Evolutionary conservation across 2,113 vertebrate species (phyloP), one percentile per base, ranked within the genome.

Genomic region (Jaculus jaculus): DNA sequence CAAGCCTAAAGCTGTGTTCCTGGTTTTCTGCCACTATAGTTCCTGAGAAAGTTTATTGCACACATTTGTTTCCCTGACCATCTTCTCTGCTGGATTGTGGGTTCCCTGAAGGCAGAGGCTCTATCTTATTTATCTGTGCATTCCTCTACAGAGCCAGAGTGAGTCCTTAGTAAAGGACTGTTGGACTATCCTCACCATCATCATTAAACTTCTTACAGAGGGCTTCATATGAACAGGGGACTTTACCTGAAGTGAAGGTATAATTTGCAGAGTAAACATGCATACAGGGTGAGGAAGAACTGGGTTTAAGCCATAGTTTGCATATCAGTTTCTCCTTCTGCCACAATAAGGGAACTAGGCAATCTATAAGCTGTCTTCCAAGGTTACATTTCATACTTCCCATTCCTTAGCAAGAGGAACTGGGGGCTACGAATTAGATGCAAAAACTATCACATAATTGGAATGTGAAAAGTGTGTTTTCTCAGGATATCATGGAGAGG

Each of bases 401-500:
- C 16, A 63, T 84, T 80, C 72, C 34, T 81, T 68, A 61, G 74
- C 58, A 90, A 69, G 5, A 80, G 71, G 75, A 47, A 34, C 16
- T 32, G 3, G 11, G 77, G 34, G 92, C 21, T n/a, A 13, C 10
- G 30, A 66, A 86, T 26, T 66, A 51, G 79, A 61, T 89, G 26
- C 63, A 91, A 61, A 92, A 87, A 81, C 61, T 60, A 85, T 83
- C 23, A 47, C 6, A 42, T 94, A 85, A 93, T 37, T 90, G 84
- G 82, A 63, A 87, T 87, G 77, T 95, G 81, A 94, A 65, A 84
- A 61, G 39, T 11, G 39, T 69, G 77, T 69, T 51, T 94, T 47
- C 65, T 89, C 73, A 30, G 89, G 85, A 74, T 42, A 79, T 63
- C 84, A 11, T 30, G 28, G 39, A 88, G 74, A 83, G 23, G 80